These are phyloP conservation scores for Unio delphinus DNA, from an alignment of 2,888 invertebrate species.

Conservation along the genomic window DNA sequence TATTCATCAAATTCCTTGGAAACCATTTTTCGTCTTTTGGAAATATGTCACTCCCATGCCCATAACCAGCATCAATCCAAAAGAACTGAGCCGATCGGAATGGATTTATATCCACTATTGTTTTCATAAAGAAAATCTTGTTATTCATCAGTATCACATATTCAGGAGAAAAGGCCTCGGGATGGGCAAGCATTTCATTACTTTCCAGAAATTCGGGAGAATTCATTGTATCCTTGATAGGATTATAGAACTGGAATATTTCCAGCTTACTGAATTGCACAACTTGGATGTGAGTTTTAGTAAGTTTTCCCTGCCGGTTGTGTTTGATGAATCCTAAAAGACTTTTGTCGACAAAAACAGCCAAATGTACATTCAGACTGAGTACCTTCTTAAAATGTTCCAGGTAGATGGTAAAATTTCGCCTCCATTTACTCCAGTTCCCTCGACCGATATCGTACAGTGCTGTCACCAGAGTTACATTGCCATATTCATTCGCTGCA, in stretches of 20 bases:
- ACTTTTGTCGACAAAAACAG: slow-evolving; percentile 31
- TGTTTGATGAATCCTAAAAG: slow-evolving; percentile 1
- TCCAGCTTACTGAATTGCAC: slow-evolving; percentile 13
- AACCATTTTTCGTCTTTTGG: slow-evolving; percentile 3
- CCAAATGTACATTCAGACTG: slow-evolving; percentile 29
- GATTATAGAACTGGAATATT: slow-evolving; percentile 7
- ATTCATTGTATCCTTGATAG: slow-evolving; percentile 17
- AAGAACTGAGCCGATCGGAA: slow-evolving; percentile 65
- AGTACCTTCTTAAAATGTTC: slow-evolving; percentile 48
- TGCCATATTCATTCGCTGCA: neutral
- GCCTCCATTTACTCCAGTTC: slow-evolving; percentile 61
- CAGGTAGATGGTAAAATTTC: slow-evolving; percentile 61
- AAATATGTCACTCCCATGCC: slow-evolving; percentile 10
- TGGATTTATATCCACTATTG: slow-evolving; percentile 56
- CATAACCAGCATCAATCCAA: slow-evolving; percentile 65
- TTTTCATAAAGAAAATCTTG: slow-evolving; percentile 64
- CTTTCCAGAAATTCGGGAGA: slow-evolving; percentile 26
- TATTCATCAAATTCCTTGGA: slow-evolving; percentile 9
- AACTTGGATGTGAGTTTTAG: no score
- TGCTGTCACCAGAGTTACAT: slow-evolving; percentile 25
- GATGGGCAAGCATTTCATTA: slow-evolving; percentile 54
- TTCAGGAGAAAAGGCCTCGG: slow-evolving; percentile 66
- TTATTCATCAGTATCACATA: slow-evolving; percentile 70
- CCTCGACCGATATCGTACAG: slow-evolving; percentile 59
- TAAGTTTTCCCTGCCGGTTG: neutral